Evolutionary conservation across 2,797 vertebrate genomes (phyloP).

Genomic region (Nothura maculosa): DNA sequence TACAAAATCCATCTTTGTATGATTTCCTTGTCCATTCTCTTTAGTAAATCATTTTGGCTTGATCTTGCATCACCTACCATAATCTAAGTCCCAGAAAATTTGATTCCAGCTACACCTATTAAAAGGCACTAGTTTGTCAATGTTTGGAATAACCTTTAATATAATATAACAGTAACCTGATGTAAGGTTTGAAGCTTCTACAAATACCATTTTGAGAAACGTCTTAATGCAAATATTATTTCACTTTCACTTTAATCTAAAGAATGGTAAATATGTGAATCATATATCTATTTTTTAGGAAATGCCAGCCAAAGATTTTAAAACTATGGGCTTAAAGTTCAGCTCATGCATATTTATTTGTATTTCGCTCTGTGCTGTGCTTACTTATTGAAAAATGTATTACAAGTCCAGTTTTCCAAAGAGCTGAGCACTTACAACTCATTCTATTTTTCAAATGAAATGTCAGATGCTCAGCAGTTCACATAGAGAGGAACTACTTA

Average conservation of each 20-base stretch:
- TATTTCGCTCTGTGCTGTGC: neutral
- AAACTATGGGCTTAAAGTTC: neutral
- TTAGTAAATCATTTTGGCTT: neutral
- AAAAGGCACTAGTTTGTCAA: neutral
- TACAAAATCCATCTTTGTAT: neutral
- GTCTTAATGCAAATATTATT: neutral
- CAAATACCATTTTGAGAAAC: neutral
- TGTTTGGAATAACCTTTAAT: neutral
- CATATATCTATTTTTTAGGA: neutral
- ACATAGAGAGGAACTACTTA: neutral
- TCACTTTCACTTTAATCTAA: conserved; percentile 9
- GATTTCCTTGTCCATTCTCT: neutral
- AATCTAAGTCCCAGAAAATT: neutral
- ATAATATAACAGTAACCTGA: neutral
- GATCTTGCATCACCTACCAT: neutral
- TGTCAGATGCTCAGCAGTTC: neutral
- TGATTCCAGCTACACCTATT: neutral
- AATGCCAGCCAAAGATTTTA: neutral
- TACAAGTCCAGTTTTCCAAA: neutral
- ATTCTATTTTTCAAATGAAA: neutral
- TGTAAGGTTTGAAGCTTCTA: neutral
- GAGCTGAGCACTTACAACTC: neutral
- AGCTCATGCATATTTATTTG: conserved; percentile 33
- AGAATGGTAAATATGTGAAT: neutral
- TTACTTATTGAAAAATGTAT: neutral